A percentile compares a stretch with the other conserved stretches of the same genome.
These are phyloP conservation scores for Drosophila mimetica DNA, from an alignment of 2,888 invertebrate genomes.

Conservation along the genomic window DNA sequence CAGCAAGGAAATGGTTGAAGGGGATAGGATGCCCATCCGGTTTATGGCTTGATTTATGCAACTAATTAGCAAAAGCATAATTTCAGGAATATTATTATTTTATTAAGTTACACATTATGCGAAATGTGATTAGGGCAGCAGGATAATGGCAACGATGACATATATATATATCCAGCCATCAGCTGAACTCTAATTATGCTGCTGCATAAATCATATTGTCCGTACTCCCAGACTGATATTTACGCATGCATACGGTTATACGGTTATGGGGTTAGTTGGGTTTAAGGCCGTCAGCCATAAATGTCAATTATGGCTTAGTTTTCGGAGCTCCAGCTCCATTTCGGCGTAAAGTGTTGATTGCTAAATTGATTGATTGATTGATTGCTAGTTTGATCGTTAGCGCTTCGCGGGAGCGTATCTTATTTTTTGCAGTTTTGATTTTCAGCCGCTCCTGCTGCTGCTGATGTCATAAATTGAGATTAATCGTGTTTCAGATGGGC, in stretches of 20 bases:
- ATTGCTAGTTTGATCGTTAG: constrained; percentile 63
- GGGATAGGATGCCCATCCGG: constrained; percentile 51
- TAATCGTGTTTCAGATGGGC: constrained; percentile 71
- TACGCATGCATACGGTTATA: constrained; percentile 9
- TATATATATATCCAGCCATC: constrained; percentile 6
- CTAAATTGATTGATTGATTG: constrained; percentile 79
- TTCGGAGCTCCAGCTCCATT: constrained; percentile 4
- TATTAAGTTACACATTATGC: constrained; percentile 35
- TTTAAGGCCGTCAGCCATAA: constrained; percentile 40
- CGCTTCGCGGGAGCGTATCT: constrained; percentile 12
- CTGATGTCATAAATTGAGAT: constrained; percentile 77
- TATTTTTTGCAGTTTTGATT: constrained; percentile 15
- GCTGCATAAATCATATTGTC: constrained; percentile 69
- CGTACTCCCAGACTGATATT: constrained; percentile 1
- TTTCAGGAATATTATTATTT: constrained; percentile 51
- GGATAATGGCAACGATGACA: constrained; percentile 31
- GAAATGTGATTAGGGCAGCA: constrained; percentile 21
- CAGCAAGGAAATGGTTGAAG: constrained; percentile 9
- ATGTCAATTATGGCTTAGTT: constrained; percentile 44
- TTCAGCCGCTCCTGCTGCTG: constrained; percentile 14
- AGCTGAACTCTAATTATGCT: constrained; percentile 47
- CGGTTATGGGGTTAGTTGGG: constrained; percentile 18
- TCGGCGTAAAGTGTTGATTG: constrained; percentile 58
- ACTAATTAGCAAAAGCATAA: constrained; percentile 71
- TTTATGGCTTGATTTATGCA: constrained; percentile 73